Base-by-base conservation (phyloP, 92 coral and sea anemone genomes). In the Epizoanthus fatuus region DNA sequence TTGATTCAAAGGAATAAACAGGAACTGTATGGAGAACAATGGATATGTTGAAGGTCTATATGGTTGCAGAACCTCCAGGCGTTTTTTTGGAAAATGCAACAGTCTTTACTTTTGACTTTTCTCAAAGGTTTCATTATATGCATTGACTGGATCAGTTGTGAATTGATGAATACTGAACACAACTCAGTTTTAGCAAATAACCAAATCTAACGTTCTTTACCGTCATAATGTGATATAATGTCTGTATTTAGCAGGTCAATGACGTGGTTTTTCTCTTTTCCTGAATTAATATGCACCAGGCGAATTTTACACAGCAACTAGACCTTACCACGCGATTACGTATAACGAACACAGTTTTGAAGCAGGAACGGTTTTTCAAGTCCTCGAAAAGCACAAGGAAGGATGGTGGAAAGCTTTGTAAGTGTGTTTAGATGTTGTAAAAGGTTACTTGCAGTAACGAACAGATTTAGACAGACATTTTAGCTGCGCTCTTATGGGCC, bases 331-430 rank as follows among this genome's bases (percentile, higher is more conserved):
- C 42, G 78, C 78, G 40, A 72, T 72, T 16, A 72, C 78, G 25
- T 58, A 19, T 12, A 72, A 56, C 3, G 78, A 72, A 39, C 78
- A 72, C 78, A 72, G 78, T 13, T 72, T 72, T 51, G 78, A 72
- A 38, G 40, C 62, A 47, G 78, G 78, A 9, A 22, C 78, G 6
- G 59, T 47, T 15, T 72, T 72, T 12, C 58, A 72, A 20, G 78
- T 72, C 5, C 13, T 51, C 3, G 59, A 49, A 11, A 25, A 72
- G 17, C 78, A 72, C 40, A 72, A 72, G 35, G 78, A 72, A 22
- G 78, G 78, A 25, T 72, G 78, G 78, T 72, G 78, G 78, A 72
- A 72, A 49, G 78, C 78, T 15, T 57, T 72, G 78, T 72, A 7
- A 72, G 78, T 72, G 12, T 47, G 15, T 17, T 19, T 15, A 16